Base-by-base conservation (phyloP, 2,888 invertebrate genomes). In the Phortica okadai region DNA sequence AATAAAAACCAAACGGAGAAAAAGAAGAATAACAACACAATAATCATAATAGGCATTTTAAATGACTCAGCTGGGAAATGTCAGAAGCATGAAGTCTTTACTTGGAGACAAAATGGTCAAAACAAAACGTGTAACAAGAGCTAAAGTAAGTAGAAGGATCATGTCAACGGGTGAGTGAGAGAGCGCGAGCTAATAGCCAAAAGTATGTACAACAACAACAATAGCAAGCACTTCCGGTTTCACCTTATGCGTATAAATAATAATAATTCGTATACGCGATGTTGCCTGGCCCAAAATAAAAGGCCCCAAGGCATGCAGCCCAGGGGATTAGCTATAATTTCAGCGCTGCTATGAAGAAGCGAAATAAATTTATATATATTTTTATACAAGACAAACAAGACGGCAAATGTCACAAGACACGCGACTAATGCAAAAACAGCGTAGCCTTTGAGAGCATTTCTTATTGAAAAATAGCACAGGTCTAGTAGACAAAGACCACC, bases 1-100 rank as follows among this genome's bases (percentile, higher is more conserved):
- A 6, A 50, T 50, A 50, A 7, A 14, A 33, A 6, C 7, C 64
- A 11, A 64, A 14, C 6, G 5, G 11, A 6, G 64, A 64, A 21
- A 10, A 0, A 11, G 33, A 72, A 56, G 54, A 45, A 72, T 54
- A 21, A 70, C 25, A 70, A 54, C 21, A 33, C 70, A 70, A 72
- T 72, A 72, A 56, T 50, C 54, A 56, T 72, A 72, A 72, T 54
- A 72, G 54, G 41, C 70, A 72, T 72, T 72, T 69, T 56, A 72
- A 72, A 56, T 72, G 70, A 56, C 25, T 45, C 54, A 56, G 33
- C 54, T 16, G 70, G 70, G 70, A 72, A 41, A 72, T 72, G 70
- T 21, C 8, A 14, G 50, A 21, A 7, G 41, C 16, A 45, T 45
- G 7, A 44, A 11, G 54, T 21, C 2, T 59, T 21, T 8, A 59